phyloP scores from a whole-genome alignment of 2,797 vertebrate species.

The Pelochelys cantorii region DNA sequence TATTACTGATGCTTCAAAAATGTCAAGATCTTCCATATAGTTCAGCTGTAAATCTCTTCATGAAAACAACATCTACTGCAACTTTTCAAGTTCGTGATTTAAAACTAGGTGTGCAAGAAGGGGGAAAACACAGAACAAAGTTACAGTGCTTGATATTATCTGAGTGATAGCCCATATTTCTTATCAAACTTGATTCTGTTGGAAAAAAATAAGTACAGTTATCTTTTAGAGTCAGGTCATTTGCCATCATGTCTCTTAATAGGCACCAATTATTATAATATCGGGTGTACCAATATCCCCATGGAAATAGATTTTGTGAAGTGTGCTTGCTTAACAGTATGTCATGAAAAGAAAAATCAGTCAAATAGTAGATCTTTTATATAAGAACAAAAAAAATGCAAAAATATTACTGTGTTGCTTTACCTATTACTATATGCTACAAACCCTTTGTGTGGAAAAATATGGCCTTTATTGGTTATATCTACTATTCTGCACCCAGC shows the following conservation, averaged over 20 bases:
- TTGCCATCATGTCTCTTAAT: not conserved
- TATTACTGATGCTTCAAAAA: not conserved
- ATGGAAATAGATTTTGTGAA: not conserved
- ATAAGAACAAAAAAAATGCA: not conserved
- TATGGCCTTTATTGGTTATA: not conserved
- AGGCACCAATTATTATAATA: not conserved
- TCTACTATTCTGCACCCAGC: not conserved
- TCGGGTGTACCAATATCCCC: not conserved
- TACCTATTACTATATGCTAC: not conserved
- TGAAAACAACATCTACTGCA: not conserved
- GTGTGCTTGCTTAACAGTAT: not conserved
- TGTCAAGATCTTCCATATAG: not conserved
- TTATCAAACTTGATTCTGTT: accelerated
- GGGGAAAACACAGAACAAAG: not conserved
- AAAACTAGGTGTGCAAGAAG: not conserved
- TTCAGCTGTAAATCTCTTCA: slow-evolving; percentile 11
- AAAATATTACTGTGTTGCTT: not conserved
- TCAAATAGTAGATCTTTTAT: not conserved
- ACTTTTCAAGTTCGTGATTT: slow-evolving; percentile 2
- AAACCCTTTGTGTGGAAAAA: not conserved
- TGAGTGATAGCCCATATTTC: not conserved
- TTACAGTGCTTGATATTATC: not conserved
- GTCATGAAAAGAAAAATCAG: not conserved
- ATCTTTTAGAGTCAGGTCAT: not conserved
- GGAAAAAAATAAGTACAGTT: not conserved